phyloP scores from a whole-genome alignment of 2,113 vertebrate species.

The Eurystomus gularis region DNA sequence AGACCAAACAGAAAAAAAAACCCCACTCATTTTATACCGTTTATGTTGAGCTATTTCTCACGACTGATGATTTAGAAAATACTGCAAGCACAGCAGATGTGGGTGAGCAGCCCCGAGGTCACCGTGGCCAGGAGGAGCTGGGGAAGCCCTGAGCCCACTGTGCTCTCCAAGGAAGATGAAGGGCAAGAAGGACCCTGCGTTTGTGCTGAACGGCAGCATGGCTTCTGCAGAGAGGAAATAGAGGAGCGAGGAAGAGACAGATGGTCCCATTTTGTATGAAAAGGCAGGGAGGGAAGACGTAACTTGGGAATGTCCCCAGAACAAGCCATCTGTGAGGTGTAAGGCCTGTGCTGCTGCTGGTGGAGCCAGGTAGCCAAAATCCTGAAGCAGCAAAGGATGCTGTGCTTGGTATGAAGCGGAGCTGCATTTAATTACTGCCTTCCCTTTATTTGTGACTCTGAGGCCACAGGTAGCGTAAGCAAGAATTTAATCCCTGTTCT shows the following conservation, averaged over 20 bases:
- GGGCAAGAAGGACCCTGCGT: background rate
- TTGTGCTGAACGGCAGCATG: background rate
- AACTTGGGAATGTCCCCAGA: constrained; percentile 64
- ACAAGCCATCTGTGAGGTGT: constrained; percentile 60
- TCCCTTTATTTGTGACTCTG: background rate
- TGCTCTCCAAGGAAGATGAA: background rate
- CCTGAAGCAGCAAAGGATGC: background rate
- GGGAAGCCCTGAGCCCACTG: fast-evolving
- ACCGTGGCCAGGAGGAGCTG: background rate
- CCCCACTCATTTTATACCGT: background rate
- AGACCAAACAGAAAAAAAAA: background rate
- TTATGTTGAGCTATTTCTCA: background rate
- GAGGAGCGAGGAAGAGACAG: constrained; percentile 10
- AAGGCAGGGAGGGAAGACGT: constrained; percentile 62
- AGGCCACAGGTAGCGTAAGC: background rate
- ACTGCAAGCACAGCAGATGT: background rate
- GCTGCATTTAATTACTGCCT: background rate
- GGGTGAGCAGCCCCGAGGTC: background rate
- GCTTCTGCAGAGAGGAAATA: background rate
- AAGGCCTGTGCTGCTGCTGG: background rate
- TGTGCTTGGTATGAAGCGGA: background rate
- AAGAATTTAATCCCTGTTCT: background rate
- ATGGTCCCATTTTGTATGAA: constrained; percentile 59
- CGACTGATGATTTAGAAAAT: background rate
- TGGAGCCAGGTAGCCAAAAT: constrained; percentile 14